Base-by-base conservation (phyloP, 2,888 invertebrate species). In the Metopia argyrocephala region DNA sequence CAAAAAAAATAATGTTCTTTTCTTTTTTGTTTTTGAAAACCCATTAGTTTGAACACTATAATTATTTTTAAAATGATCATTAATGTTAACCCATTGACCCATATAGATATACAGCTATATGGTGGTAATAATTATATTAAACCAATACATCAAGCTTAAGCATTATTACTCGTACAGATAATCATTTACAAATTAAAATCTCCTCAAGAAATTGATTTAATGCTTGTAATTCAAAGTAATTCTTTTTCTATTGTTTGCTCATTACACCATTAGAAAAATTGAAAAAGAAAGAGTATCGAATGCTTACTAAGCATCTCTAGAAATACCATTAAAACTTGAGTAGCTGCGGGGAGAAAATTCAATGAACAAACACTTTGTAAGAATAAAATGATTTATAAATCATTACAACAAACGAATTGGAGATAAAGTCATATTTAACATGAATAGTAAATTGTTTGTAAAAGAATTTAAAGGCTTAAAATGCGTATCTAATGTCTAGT, bases 351-450 rank as follows among this genome's bases (percentile, higher is more conserved):
- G 38, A 15, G 38, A 38, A 38, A 38, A 38, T 15, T 38, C 12
- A 12, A 12, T 38, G 15, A 38, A 38, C 9, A 15, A 38, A 38
- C 9, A 38, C 15, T 15, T 38, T 2, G 38, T 12, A 38, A 38
- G 38, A 38, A 38, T 0, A 31, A 31, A 31, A 0, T 12, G 12
- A 31, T 31, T 31, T 31, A 12, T 12, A 31, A 31, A 31, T 12
- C 12, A 7, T 31, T 31, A 31, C 38, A 38, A 38, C 7, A 12
- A 38, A 38, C 12, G 12, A 31, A 12, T 38, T 9, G 15, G 15
- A 76, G 76, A 76, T 80, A 76, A 76, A 76, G 73, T 76, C 76
- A 73, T 69, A 68, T 76, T 76, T 80, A 76, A 76, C 80, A 80
- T 76, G 71, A 80, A 80, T 80, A 80, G 56, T 20, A 64, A 73